Percentiles rank a stretch among this genome's conserved stretches.
These are phyloP conservation scores for Pseudorectes ferrugineus DNA, from an alignment of 2,113 vertebrate genomes.

Conservation along the genomic window DNA sequence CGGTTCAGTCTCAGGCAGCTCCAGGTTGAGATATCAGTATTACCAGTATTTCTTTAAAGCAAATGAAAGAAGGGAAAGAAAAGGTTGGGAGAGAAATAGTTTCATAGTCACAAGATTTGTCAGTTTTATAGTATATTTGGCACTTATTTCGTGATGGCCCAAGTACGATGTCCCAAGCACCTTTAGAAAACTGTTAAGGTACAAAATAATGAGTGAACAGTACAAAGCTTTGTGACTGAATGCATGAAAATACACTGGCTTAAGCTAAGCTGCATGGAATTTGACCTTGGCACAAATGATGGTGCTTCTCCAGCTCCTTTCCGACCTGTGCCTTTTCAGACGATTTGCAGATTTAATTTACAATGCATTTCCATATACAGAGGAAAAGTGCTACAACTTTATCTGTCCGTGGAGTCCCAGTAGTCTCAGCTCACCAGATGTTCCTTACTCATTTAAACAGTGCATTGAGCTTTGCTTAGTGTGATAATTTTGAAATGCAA, in stretches of 20 bases:
- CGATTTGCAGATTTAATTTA: conserved; percentile 9
- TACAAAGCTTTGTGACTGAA: not conserved
- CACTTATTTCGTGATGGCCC: not conserved
- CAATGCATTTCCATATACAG: conserved; percentile 10
- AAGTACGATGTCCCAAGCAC: not conserved
- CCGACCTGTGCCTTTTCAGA: conserved; percentile 10
- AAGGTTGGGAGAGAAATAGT: not conserved
- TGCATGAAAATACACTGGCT: not conserved
- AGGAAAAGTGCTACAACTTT: conserved; percentile 5
- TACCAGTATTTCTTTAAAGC: not conserved
- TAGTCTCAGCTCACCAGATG: conserved; percentile 49
- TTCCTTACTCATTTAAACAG: conserved; percentile 38
- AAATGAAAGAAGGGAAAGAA: not conserved
- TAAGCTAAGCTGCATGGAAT: not conserved
- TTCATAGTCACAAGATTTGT: not conserved
- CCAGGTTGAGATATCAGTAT: not conserved
- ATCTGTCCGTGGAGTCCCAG: conserved; percentile 15
- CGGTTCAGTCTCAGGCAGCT: not conserved
- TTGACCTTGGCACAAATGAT: conserved; percentile 41
- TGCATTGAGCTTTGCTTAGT: conserved; percentile 23
- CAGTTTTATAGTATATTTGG: not conserved
- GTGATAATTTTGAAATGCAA: conserved; percentile 43
- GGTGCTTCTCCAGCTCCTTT: not conserved
- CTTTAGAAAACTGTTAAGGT: not conserved
- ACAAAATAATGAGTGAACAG: not conserved